phyloP scores from a whole-genome alignment of 2,888 invertebrate species.

The Petrolisthes manimaculis region DNA sequence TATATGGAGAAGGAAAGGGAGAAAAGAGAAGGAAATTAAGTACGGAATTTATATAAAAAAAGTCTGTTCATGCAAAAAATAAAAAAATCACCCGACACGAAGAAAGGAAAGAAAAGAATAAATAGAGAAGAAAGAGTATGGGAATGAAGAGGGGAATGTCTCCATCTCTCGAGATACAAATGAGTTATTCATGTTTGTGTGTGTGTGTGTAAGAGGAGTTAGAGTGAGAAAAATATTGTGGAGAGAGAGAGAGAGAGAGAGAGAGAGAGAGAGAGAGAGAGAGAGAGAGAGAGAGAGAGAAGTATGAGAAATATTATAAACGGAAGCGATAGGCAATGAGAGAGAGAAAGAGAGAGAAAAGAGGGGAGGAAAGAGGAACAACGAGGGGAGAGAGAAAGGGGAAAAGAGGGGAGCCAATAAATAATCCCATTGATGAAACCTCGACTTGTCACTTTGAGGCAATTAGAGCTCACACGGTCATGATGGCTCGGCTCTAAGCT shows the following conservation, averaged over 20 bases:
- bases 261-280: neutral
- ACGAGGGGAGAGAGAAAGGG: neutral
- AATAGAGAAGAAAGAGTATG: too few species aligned
- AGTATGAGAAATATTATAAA: too few species aligned
- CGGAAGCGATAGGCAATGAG: neutral
- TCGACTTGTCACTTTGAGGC: conserved; percentile 59
- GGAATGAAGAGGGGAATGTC: too few species aligned
- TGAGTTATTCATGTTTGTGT: too few species aligned
- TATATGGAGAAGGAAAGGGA: too few species aligned
- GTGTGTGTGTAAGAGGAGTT: too few species aligned
- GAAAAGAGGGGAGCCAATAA: conserved; percentile 40
- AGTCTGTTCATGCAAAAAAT: too few species aligned
- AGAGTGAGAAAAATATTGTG: neutral
- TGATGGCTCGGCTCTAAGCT: neutral
- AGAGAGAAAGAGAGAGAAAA: neutral
- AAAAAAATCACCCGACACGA: too few species aligned
- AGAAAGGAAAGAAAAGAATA: too few species aligned
- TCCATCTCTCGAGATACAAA: too few species aligned
- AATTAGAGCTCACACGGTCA: conserved; percentile 39
- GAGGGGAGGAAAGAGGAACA: neutral
- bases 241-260: neutral
- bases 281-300: neutral
- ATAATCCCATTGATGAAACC: conserved; percentile 58
- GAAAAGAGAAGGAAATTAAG: too few species aligned
- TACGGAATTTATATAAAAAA: too few species aligned